Conservation (phyloP, 30 jellyfish, hydroid and myxozoan genomes). For the Calvadosia cruxmelitensis region DNA sequence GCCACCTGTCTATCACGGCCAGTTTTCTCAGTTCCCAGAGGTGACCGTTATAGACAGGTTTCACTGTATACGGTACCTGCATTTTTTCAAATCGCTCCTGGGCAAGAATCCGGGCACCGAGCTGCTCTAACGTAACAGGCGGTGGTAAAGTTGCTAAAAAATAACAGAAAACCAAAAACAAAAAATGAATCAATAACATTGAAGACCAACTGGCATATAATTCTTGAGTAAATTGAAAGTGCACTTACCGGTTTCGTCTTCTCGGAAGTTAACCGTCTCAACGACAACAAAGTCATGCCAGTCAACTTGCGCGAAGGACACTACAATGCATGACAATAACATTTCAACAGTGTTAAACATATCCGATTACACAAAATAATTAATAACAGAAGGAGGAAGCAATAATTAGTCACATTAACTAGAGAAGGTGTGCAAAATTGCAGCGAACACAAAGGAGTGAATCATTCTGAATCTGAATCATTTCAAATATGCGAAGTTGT, state of each 20-base stretch:
- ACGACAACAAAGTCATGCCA: constrained; percentile 99
- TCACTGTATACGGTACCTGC: constrained; percentile 32
- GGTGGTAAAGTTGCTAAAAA: constrained; percentile 86
- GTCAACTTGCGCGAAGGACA: constrained; percentile 91
- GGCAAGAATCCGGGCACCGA: constrained; percentile 88
- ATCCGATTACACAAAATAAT: too few species aligned
- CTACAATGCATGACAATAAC: constrained; percentile 20
- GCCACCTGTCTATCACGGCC: too few species aligned
- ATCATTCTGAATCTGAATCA: too few species aligned
- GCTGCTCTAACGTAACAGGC: constrained; percentile 93
- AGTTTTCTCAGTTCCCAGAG: too few species aligned
- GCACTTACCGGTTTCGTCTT: constrained; percentile 69
- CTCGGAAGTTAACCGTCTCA: constrained; percentile 87
- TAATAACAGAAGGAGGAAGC: neutral
- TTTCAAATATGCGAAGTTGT: too few species aligned
- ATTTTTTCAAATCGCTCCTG: constrained; percentile 89
- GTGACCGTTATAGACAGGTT: too few species aligned
- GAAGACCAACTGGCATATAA: neutral
- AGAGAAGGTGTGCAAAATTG: neutral
- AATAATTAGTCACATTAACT: neutral
- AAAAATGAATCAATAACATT: neutral
- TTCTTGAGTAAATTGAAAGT: neutral
- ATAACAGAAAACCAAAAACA: neutral
- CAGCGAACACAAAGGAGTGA: too few species aligned
- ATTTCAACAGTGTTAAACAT: neutral